Conservation (phyloP, 2,888 invertebrate genomes). For the Pecten maximus region DNA sequence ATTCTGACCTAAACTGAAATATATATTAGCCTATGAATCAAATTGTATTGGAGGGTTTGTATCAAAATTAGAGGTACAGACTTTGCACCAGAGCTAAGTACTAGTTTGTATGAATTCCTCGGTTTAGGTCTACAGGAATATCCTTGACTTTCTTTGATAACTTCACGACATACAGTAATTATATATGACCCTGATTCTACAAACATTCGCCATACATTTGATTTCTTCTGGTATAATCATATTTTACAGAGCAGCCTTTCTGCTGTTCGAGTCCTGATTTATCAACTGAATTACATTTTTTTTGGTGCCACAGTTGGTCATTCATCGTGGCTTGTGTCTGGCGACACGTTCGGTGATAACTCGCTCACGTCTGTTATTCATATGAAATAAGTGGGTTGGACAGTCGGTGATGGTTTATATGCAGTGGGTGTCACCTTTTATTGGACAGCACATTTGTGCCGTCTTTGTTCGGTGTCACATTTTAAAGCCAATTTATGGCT, state of each 20-base stretch:
- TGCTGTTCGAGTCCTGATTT: not conserved
- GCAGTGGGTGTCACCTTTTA: slow-evolving; percentile 28
- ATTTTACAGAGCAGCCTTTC: not conserved
- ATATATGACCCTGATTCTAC: not conserved
- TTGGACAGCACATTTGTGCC: not conserved
- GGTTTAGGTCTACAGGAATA: not conserved
- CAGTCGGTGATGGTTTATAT: slow-evolving; percentile 26
- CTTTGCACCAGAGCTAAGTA: too few species aligned
- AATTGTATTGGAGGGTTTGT: too few species aligned
- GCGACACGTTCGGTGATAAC: slow-evolving; percentile 30
- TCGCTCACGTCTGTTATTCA: slow-evolving; percentile 22
- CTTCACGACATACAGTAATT: not conserved
- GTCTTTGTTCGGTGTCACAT: not conserved
- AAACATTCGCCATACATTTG: not conserved
- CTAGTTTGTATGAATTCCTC: not conserved
- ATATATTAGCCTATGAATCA: too few species aligned
- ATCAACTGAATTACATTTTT: not conserved
- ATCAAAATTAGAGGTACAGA: too few species aligned
- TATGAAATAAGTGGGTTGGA: slow-evolving; percentile 21
- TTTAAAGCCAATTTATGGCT: slow-evolving; percentile 35
- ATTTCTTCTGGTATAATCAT: not conserved
- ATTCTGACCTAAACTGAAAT: too few species aligned
- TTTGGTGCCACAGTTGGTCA: not conserved
- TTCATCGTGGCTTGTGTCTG: slow-evolving; percentile 20
- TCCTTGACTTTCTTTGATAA: not conserved